phyloP scores from a whole-genome alignment of 2,113 vertebrate species.

The Rissa tridactyla region DNA sequence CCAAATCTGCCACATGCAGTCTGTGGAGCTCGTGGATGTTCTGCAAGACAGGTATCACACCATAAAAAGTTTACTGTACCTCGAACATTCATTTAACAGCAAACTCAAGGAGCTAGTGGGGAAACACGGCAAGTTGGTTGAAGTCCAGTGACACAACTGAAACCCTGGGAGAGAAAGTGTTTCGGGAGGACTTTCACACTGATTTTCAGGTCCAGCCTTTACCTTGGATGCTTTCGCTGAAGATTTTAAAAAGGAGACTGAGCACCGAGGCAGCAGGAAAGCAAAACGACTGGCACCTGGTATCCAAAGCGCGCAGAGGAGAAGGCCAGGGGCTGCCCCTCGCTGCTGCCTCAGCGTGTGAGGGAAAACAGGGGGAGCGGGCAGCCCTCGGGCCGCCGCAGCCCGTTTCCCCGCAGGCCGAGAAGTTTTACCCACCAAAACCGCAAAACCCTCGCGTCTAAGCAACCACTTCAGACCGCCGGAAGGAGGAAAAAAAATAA shows the following conservation, averaged over 20 bases:
- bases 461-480: not conserved
- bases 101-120: not conserved
- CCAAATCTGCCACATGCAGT: not conserved
- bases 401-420: not conserved
- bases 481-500: not conserved
- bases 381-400: not conserved
- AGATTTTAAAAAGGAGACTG: not conserved
- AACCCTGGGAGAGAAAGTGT: not conserved
- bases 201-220: not conserved
- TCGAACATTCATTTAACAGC: not conserved
- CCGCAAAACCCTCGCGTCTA: not conserved
- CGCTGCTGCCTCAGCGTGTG: fast-evolving
- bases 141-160: not conserved
- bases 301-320: fast-evolving
- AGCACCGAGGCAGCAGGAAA: not conserved
- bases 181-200: not conserved
- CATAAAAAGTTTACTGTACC: not conserved
- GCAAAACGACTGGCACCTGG: not conserved
- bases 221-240: not conserved
- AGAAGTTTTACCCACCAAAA: not conserved
- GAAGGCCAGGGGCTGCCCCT: not conserved
- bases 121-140: not conserved
- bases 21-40: not conserved
- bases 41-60: not conserved
- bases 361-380: not conserved